A percentile compares a stretch with the other conserved stretches of the same genome.
These are phyloP conservation scores for Brachionus plicatilis DNA, from an alignment of 1,140 invertebrate species.

Conservation along the genomic window DNA sequence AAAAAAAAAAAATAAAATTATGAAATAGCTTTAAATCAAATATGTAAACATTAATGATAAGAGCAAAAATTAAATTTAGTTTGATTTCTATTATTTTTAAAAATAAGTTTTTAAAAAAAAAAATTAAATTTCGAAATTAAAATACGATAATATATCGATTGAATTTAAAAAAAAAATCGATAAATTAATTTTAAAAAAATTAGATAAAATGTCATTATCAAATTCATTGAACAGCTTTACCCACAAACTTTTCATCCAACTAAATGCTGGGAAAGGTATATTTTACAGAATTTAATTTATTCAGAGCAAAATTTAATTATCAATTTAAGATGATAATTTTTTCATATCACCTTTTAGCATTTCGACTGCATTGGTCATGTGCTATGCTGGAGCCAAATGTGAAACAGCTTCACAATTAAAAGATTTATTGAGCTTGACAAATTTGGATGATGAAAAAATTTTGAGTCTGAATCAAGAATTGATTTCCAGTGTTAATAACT, in stretches of 20 bases:
- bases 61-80: too few species aligned
- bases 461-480: not conserved
- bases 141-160: too few species aligned
- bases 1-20: too few species aligned
- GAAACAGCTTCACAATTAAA: slow-evolving; percentile 64
- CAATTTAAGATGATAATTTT: slow-evolving; percentile 32
- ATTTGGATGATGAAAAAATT: not conserved
- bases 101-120: too few species aligned
- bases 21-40: too few species aligned
- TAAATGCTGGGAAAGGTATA: not conserved
- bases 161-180: too few species aligned
- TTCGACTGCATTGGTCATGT: slow-evolving; percentile 62
- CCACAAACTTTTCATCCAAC: not conserved
- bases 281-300: not conserved
- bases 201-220: not conserved
- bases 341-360: slow-evolving; percentile 61
- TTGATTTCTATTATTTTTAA: too few species aligned
- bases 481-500: not conserved
- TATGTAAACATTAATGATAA: too few species aligned
- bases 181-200: too few species aligned
- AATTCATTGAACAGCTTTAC: slow-evolving; percentile 19
- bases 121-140: too few species aligned
- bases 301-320: too few species aligned
- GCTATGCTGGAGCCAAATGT: slow-evolving; percentile 64
- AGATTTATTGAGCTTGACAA: not conserved